Evolutionary conservation across 2,797 vertebrate species (phyloP).

Genomic region (Neosilurus hyrtlii): DNA sequence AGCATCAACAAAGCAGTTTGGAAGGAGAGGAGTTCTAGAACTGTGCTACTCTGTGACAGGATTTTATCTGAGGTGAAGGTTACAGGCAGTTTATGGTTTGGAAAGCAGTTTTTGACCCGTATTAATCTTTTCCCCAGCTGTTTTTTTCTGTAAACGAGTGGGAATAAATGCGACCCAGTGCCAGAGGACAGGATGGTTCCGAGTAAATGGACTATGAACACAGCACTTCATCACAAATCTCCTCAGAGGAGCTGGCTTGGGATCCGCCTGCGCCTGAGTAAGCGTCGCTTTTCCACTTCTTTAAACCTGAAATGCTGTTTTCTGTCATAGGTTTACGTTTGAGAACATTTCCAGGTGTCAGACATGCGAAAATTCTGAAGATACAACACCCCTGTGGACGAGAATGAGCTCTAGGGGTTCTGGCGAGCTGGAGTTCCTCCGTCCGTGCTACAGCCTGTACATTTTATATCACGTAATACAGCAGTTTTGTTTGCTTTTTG

Average conservation of each 20-base stretch:
- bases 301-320: background rate
- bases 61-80: background rate
- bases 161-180: slow-evolving; percentile 28
- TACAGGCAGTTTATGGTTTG: background rate
- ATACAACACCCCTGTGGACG: too few species aligned
- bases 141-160: slow-evolving; percentile 15
- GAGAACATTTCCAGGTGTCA: background rate
- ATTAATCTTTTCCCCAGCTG: too few species aligned
- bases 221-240: slow-evolving; percentile 64
- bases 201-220: slow-evolving; percentile 71
- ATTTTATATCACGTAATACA: background rate
- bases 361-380: background rate
- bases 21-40: background rate
- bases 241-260: slow-evolving; percentile 71
- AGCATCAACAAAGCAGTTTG: background rate
- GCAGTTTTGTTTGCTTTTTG: background rate
- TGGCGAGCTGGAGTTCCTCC: too few species aligned
- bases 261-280: slow-evolving; percentile 65
- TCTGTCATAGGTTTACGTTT: background rate
- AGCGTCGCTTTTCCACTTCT: slow-evolving; percentile 57
- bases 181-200: slow-evolving; percentile 76
- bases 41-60: background rate
- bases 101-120: background rate
- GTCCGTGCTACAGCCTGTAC: background rate
- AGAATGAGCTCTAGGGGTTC: too few species aligned